phyloP scores from a whole-genome alignment of 2,797 vertebrate species.

The Euthynnus affinis region DNA sequence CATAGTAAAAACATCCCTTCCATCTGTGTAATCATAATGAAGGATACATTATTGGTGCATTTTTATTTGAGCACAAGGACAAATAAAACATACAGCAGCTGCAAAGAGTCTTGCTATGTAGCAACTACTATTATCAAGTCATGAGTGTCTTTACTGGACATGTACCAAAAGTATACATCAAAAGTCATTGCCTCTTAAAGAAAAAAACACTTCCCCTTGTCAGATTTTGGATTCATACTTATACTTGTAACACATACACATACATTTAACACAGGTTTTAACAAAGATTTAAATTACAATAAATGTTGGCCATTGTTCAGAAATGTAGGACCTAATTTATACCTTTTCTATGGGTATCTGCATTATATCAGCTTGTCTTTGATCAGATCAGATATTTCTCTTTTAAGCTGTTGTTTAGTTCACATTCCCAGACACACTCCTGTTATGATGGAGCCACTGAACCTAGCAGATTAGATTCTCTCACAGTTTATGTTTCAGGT shows the following conservation, averaged over 20 bases:
- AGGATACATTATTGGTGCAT: slow-evolving; percentile 10
- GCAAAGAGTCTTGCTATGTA: background rate
- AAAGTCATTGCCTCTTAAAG: background rate
- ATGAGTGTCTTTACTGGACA: background rate
- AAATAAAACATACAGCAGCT: slow-evolving; percentile 3
- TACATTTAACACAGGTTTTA: too few species aligned
- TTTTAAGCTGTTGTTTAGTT: slow-evolving; percentile 63
- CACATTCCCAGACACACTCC: slow-evolving; percentile 59
- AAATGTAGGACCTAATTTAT: slow-evolving; percentile 33
- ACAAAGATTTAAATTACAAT: background rate
- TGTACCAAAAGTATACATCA: too few species aligned
- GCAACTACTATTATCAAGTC: background rate
- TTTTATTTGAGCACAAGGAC: slow-evolving; percentile 1
- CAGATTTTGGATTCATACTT: background rate
- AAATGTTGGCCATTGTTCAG: slow-evolving; percentile 12
- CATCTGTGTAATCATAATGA: slow-evolving; percentile 30
- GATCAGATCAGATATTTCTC: slow-evolving; percentile 56
- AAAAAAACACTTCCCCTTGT: background rate
- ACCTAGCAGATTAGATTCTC: slow-evolving; percentile 57
- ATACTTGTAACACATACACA: too few species aligned
- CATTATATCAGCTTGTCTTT: slow-evolving; percentile 42
- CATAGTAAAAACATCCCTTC: slow-evolving; percentile 31
- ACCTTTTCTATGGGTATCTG: slow-evolving; percentile 20
- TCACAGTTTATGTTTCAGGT: slow-evolving; percentile 52
- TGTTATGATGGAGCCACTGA: slow-evolving; percentile 58